Base-by-base conservation (phyloP, 2,797 vertebrate species). In the Pteropus rufus region DNA sequence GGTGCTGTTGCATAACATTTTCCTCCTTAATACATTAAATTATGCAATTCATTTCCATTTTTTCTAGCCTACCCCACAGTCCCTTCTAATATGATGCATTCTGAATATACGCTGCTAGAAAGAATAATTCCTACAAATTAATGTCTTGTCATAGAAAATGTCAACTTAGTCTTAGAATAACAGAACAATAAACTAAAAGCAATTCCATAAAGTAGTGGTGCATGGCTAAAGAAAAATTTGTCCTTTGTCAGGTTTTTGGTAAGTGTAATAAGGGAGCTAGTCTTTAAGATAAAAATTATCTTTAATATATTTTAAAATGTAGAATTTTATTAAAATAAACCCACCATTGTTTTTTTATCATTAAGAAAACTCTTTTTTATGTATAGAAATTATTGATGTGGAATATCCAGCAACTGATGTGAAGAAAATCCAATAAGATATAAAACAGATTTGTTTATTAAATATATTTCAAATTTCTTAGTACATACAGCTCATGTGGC, bases 121-220 rank as follows among this genome's bases (percentile, higher is more conserved):
- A 39, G 39, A 98, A 96, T 97, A 98, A 97, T 72, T 97, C 83
- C 96, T 95, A 52, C 64, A 97, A 96, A 96, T 93, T 95, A 96
- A 82, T 77, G n/a, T 7, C 70, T 96, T 97, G 89, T 97, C 91
- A 96, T 82, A 95, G 93, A 84, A 98, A 98, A 85, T 76, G 10
- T 91, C 94, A 94, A 73, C 81, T 97, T 94, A 69, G 49, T 87
- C 91, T 91, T 96, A 84, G 0, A 36, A 73, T 95, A 81, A 70
- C 56, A 96, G 93, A 82, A 62, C 69, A 97, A 64, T 73, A 69
- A 96, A 97, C 56, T 64, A 93, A 97, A 75, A 97, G 81, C 88
- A 97, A 65, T 86, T 82, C 39, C 23, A 94, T 56, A 88, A 94
- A 93, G 67, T 77, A 91, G 85, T 58, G n/a, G 52, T 52, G 34